A percentile compares a stretch with the other conserved stretches of the same genome.
Conservation (phyloP, 2,113 vertebrate genomes). For the Pseudopipra pipra region DNA sequence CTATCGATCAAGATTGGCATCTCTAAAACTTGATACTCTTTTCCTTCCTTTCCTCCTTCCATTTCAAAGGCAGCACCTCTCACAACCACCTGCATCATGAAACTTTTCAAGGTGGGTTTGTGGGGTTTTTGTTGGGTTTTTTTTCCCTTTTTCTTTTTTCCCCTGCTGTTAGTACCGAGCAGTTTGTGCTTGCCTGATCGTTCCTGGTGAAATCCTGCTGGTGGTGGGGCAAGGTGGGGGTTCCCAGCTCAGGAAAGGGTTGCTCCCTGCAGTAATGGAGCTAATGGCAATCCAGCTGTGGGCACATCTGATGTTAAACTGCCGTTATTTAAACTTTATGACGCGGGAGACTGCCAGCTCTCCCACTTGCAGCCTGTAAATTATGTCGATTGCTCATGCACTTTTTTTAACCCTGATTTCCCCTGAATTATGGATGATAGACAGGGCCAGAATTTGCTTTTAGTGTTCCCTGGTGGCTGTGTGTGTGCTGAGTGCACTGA, state of each 20-base stretch:
- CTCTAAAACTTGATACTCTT: background rate
- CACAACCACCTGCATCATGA: background rate
- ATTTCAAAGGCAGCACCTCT: background rate
- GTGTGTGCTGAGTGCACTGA: constrained; percentile 54
- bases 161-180: accelerated
- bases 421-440: constrained; percentile 89
- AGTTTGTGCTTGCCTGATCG: background rate
- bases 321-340: constrained; percentile 88
- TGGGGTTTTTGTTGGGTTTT: too few species aligned
- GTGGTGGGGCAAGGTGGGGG: constrained; percentile 26
- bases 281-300: constrained; percentile 82
- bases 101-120: background rate
- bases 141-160: background rate
- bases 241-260: background rate
- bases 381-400: constrained; percentile 79
- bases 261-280: constrained; percentile 75
- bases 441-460: constrained; percentile 84
- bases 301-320: constrained; percentile 73
- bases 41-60: background rate
- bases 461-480: constrained; percentile 78
- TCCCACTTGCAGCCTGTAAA: constrained; percentile 75
- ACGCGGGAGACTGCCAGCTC: constrained; percentile 70
- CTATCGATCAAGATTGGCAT: background rate
- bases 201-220: background rate
- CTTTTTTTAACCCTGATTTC: constrained; percentile 88